Base-by-base conservation (phyloP, 2,797 vertebrate genomes). In the Tapera naevia region DNA sequence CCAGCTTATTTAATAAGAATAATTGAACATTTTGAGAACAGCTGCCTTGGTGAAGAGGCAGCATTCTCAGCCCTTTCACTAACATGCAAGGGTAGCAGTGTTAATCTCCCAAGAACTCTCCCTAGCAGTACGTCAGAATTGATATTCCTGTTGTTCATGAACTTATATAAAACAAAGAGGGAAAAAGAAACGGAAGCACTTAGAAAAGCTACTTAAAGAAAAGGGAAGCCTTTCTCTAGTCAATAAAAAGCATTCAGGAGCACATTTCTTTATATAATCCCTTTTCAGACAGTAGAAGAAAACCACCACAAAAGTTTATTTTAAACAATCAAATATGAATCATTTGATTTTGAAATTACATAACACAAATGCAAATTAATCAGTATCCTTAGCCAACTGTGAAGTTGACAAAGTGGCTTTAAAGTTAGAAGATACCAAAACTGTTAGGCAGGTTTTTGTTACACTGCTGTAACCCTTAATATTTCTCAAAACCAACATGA, bases 231-330 rank as follows among this genome's bases (percentile, higher is more conserved):
- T 66, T 84, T 35, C 33, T 66, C 54, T 64, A 37, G 30, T 12
- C 70, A 56, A 70, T 61, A 85, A 88, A 88, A 89, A 35, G 56
- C 41, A 86, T 57, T 60, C 51, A 51, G 23, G 4, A 82, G 86
- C 70, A 81, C 33, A 53, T 86, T 89, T 56, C 56, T 88, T 84
- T 82, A 78, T 53, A 62, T 32, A 94, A 80, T 70, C n/a, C 23
- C 35, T 86, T 84, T 82, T 88, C 66, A 88, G 80, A 86, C 13
- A 80, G 58, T 32, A 84, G 80, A 89, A 91, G 62, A 81, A 91
- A 93, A 62, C 32, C 58, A 69, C 46, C 65, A 58, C 32, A 81
- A 19, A 67, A 17, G 3, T 6, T 69, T 79, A 72, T 79, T 84
- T 71, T 16, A 21, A 93, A 70, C 8, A 88, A 92, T 56, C 58